phyloP scores from a whole-genome alignment of 2,113 vertebrate species.

The Philantomba maxwellii region DNA sequence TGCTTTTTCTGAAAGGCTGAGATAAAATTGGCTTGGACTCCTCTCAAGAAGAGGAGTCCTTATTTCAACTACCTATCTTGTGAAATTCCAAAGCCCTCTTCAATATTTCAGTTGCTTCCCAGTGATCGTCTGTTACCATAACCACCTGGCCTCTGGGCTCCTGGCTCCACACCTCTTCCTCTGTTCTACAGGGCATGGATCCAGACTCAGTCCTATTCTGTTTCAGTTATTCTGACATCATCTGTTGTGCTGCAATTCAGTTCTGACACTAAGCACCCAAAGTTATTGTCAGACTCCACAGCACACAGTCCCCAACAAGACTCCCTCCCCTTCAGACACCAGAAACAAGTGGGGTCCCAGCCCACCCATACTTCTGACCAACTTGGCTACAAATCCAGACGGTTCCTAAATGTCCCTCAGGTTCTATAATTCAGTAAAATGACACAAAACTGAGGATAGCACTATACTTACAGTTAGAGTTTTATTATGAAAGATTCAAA shows the following conservation, averaged over 20 bases:
- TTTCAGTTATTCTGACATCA: background rate
- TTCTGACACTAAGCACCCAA: background rate
- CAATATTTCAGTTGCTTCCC: background rate
- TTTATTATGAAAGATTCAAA: background rate
- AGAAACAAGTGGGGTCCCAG: background rate
- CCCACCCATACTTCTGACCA: background rate
- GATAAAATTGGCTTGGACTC: background rate
- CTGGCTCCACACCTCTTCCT: background rate
- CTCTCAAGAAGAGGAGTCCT: background rate
- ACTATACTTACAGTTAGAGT: background rate
- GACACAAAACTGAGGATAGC: background rate
- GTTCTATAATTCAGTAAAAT: background rate
- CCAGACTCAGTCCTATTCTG: background rate
- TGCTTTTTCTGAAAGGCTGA: background rate
- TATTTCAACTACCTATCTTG: background rate
- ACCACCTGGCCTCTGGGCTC: background rate
- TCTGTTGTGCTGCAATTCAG: background rate
- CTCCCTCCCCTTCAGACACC: background rate
- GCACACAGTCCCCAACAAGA: background rate
- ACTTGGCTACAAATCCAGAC: background rate
- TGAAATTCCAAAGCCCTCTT: background rate
- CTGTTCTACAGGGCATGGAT: background rate
- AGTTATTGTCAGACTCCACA: background rate
- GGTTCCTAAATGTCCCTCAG: background rate
- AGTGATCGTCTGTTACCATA: background rate